These are phyloP conservation scores for Glaucomys volans DNA, from an alignment of 2,113 vertebrate species.

Conservation along the genomic window DNA sequence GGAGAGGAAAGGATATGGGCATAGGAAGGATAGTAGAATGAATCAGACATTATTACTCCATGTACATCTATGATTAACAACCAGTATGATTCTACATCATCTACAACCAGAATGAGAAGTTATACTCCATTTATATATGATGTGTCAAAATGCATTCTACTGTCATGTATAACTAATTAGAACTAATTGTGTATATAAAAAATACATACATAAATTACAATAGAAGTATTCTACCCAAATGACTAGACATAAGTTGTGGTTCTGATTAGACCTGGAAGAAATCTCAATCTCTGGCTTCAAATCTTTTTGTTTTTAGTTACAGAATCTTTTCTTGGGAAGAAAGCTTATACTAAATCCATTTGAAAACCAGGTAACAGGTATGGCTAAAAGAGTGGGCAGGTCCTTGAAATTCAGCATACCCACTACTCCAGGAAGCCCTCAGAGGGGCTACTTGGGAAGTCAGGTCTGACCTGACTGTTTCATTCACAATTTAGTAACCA, in stretches of 20 bases:
- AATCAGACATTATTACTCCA: too few relatives aligned
- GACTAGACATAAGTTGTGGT: neutral
- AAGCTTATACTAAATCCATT: neutral
- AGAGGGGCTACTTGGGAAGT: neutral
- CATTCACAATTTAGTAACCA: neutral
- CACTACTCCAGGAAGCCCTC: neutral
- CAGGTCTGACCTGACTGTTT: neutral
- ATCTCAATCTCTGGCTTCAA: neutral
- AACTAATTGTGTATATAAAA: neutral
- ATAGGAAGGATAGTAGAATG: too few relatives aligned
- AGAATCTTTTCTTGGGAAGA: constrained; percentile 15
- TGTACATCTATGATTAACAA: too few relatives aligned
- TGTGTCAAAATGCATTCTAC: too few relatives aligned
- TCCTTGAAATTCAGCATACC: neutral
- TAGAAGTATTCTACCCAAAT: neutral
- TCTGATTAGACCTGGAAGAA: neutral
- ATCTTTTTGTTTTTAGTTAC: neutral
- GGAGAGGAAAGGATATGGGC: too few relatives aligned
- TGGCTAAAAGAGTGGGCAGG: neutral
- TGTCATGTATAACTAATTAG: too few relatives aligned
- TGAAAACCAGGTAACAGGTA: neutral
- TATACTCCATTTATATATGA: too few relatives aligned
- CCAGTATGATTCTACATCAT: too few relatives aligned
- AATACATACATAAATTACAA: neutral
- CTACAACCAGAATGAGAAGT: too few relatives aligned